Percentiles rank a stretch among this genome's conserved stretches.
phyloP scores from a whole-genome alignment of 2,113 vertebrate genomes.

The Rhinolophus ferrumequinum region DNA sequence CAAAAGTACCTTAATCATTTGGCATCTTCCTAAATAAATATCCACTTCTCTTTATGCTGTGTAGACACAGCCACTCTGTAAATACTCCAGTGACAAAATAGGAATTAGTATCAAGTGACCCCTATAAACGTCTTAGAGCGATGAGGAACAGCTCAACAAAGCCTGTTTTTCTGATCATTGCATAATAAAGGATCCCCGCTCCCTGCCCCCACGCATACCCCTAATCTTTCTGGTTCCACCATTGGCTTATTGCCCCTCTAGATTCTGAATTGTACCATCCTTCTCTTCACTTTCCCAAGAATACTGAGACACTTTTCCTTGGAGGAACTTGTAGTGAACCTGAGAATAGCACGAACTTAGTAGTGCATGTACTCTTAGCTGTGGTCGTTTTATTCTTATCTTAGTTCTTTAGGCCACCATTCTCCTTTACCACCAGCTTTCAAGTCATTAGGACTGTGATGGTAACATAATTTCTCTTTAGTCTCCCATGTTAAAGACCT shows the following conservation, averaged over 20 bases:
- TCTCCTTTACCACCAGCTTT: neutral
- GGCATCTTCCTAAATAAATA: slow-evolving; percentile 20
- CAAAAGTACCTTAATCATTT: neutral
- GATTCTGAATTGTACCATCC: neutral
- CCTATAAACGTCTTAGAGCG: neutral
- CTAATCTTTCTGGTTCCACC: neutral
- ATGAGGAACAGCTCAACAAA: neutral
- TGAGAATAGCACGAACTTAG: neutral
- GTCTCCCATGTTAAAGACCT: neutral
- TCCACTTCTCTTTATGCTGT: neutral
- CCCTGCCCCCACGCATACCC: neutral
- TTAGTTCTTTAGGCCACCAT: neutral
- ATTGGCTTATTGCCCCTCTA: neutral
- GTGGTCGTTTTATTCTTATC: neutral
- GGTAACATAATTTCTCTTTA: neutral
- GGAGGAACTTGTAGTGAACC: neutral
- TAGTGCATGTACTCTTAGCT: neutral
- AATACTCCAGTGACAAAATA: neutral
- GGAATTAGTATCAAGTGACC: neutral
- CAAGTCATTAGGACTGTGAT: neutral
- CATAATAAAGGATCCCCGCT: neutral
- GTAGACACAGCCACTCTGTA: neutral
- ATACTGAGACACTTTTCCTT: neutral
- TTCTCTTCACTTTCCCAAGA: neutral
- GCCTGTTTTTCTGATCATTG: neutral